phyloP scores from a whole-genome alignment of 2,888 invertebrate genomes.

The Stenolophus ochropezus region DNA sequence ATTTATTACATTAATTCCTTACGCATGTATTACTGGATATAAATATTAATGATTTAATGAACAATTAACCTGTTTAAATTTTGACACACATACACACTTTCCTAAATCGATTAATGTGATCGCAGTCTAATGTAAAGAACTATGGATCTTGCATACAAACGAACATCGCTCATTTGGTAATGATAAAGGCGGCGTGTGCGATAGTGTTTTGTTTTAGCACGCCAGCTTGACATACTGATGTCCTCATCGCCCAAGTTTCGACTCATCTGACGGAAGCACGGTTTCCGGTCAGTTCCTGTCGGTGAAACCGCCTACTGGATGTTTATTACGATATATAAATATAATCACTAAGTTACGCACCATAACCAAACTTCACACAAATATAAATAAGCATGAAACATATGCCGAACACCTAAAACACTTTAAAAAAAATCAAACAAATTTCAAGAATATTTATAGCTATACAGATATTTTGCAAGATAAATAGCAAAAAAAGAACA shows the following conservation, averaged over 20 bases:
- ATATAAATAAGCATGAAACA: not conserved
- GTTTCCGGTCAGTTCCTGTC: conserved; percentile 51
- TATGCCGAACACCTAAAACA: no score
- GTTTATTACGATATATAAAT: conserved; percentile 33
- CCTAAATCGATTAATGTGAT: conserved; percentile 8
- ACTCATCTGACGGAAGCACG: conserved; percentile 39
- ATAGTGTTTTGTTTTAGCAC: conserved; percentile 14
- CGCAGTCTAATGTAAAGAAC: not conserved
- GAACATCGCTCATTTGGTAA: no score
- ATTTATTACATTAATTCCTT: not conserved
- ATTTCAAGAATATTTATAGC: no score
- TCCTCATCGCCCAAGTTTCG: conserved; percentile 24
- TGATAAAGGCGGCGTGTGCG: not conserved
- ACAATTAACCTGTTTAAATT: conserved; percentile 26
- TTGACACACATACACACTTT: conserved; percentile 30
- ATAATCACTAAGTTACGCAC: conserved; percentile 7
- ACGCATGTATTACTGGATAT: not conserved
- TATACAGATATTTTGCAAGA: no score
- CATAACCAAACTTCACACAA: not conserved
- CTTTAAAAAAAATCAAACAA: no score
- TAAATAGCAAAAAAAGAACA: no score
- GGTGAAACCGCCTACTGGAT: conserved; percentile 41
- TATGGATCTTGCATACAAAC: conserved; percentile 3
- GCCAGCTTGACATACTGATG: conserved; percentile 14
- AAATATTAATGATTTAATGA: conserved; percentile 26